Evolutionary conservation across 2,113 vertebrate species (phyloP).

Genomic region (Bathybates hornii): DNA sequence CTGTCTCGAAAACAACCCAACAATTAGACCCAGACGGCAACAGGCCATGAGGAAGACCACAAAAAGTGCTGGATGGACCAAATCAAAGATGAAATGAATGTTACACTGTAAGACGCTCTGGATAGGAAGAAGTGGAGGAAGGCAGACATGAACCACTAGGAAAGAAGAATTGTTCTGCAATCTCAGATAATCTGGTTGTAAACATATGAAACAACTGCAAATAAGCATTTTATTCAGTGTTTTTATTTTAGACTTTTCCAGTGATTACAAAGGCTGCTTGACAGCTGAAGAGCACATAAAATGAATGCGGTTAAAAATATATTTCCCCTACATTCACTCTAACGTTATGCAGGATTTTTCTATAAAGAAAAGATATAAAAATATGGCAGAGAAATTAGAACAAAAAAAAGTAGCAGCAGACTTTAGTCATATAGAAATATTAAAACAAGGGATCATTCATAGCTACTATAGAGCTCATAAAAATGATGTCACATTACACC

Average conservation of each 20-base stretch:
- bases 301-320: not conserved
- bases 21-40: not conserved
- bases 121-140: not conserved
- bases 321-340: not conserved
- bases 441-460: not conserved
- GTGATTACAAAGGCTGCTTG: not conserved
- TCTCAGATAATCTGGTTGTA: not conserved
- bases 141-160: not conserved
- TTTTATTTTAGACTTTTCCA: not conserved
- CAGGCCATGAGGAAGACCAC: accelerated
- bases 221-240: not conserved
- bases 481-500: not conserved
- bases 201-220: not conserved
- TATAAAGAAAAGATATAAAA: too few species aligned
- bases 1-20: not conserved
- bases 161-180: not conserved
- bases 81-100: not conserved
- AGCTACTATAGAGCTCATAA: not conserved
- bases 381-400: too few species aligned
- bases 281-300: not conserved
- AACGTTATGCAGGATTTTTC: not conserved
- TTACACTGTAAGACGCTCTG: not conserved
- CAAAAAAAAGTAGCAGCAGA: not conserved
- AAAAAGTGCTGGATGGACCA: not conserved
- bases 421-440: not conserved